Evolutionary conservation across 2,797 vertebrate species (phyloP), one percentile per base, ranked within the genome.

Genomic region (Dendrocincla tyrannina): DNA sequence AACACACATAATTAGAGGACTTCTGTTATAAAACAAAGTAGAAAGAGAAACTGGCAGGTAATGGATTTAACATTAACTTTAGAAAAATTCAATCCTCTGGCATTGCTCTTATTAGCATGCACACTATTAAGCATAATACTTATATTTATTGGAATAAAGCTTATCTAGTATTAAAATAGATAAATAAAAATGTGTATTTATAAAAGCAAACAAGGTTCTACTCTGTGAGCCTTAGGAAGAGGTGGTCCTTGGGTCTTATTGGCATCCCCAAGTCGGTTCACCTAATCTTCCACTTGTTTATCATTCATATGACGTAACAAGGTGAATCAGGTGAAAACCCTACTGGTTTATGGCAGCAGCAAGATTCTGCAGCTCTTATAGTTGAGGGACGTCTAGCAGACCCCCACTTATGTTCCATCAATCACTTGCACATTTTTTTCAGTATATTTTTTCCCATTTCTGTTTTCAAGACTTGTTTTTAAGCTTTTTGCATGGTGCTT

Each of bases 1-100:
- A 96, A 96, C 89, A 95, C 37, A 88, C 73, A 95, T 92, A 91
- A 94, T 81, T 87, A 91, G 47, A 95, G 32, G 35, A 88, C 85
- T 91, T 64, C 39, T 47, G 52, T 91, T 91, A 79, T 60, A 84
- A 88, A 84, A 73, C 87, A 78, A 85, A 91, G 77, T 18, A 46
- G 50, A 66, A 86, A 77, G 37, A 64, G 28, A 41, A 88, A 78
- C 63, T 39, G 68, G 44, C 59, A 75, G 35, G 46, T 59, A 70
- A 94, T 77, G 77, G 83, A 59, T 88, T 94, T 66, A 60, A 67
- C 88, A 93, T 82, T 76, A 35, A 22, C 60, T 94, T 96, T 75
- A 91, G 8, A 85, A 88, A 81, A 24, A 62, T 85, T 44, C 50
- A 86, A 80, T 58, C 42, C 66, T 90, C 64, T 80, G 66, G 41